phyloP scores from a whole-genome alignment of 2,888 invertebrate genomes.

The Cyclophora albipunctata region DNA sequence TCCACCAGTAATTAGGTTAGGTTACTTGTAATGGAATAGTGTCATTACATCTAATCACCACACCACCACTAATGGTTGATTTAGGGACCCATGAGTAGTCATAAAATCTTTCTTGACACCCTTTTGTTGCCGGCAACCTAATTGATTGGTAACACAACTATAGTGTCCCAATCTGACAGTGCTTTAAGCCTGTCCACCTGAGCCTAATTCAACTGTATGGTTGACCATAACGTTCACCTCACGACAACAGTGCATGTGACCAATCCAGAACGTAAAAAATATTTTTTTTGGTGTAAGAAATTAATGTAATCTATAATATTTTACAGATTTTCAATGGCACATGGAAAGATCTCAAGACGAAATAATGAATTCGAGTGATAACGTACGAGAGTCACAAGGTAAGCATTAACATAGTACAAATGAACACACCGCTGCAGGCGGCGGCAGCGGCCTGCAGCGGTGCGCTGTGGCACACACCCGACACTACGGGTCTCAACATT shows the following conservation, averaged over 20 bases:
- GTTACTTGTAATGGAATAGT: not conserved
- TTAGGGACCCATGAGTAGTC: not conserved
- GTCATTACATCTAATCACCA: not conserved
- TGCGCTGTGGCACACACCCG: not conserved
- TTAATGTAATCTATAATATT: not conserved
- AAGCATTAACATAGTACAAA: conserved; percentile 61
- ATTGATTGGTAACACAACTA: not conserved
- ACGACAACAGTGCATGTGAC: too few relatives aligned
- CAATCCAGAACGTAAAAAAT: too few relatives aligned
- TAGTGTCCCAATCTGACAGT: too few relatives aligned
- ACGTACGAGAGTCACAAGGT: conserved; percentile 94
- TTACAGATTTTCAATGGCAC: conserved; percentile 91
- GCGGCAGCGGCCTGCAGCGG: too few relatives aligned
- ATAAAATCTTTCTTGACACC: not conserved
- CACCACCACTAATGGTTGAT: not conserved
- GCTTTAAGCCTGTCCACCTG: too few relatives aligned
- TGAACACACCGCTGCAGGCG: not conserved
- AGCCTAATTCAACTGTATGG: too few relatives aligned
- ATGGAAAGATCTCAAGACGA: conserved; percentile 90
- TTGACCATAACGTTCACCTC: too few relatives aligned
- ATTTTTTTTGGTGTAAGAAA: too few relatives aligned
- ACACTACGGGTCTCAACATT: not conserved
- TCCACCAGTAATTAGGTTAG: not conserved
- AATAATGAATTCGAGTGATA: conserved; percentile 89
- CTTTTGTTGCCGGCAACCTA: not conserved